Percentiles rank a stretch among this genome's conserved stretches.
phyloP scores from a whole-genome alignment of 2,113 vertebrate genomes.

The Notechis scutatus region DNA sequence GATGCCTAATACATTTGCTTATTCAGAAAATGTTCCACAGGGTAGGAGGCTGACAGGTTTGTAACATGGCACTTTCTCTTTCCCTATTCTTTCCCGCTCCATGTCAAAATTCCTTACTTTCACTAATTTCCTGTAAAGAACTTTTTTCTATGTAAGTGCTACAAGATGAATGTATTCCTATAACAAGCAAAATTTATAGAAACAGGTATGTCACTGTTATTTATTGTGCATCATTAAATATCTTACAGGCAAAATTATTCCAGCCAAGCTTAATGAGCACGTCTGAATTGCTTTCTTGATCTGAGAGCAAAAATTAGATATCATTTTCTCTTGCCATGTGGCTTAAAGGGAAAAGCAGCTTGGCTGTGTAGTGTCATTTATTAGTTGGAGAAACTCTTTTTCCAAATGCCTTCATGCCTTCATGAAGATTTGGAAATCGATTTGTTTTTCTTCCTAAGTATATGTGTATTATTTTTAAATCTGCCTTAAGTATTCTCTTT shows the following conservation, averaged over 20 bases:
- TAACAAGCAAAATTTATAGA: not conserved
- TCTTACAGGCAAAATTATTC: conserved; percentile 25
- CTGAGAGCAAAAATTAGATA: conserved; percentile 28
- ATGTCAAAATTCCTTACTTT: conserved; percentile 34
- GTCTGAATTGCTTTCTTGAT: conserved; percentile 32
- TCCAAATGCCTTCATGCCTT: conserved; percentile 30
- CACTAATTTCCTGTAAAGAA: conserved; percentile 37
- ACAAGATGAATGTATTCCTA: not conserved
- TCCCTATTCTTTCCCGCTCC: not conserved
- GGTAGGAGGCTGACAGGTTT: conserved; percentile 7
- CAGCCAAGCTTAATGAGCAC: conserved; percentile 18
- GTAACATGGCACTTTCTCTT: conserved; percentile 17
- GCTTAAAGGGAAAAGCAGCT: conserved; percentile 40
- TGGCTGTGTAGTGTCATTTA: conserved; percentile 29
- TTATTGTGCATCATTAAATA: not conserved
- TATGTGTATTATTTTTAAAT: not conserved
- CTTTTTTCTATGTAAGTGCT: not conserved
- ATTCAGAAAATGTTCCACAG: conserved; percentile 19
- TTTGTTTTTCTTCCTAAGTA: not conserved
- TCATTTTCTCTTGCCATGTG: conserved; percentile 47
- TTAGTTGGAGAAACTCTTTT: conserved; percentile 20
- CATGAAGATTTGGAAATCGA: not conserved
- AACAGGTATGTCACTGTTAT: not conserved
- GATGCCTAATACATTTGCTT: conserved; percentile 11
- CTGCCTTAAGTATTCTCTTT: not conserved